A percentile compares a stretch with the other conserved stretches of the same genome.
phyloP scores from a whole-genome alignment of 2,797 vertebrate species.

The Hydrophis major region DNA sequence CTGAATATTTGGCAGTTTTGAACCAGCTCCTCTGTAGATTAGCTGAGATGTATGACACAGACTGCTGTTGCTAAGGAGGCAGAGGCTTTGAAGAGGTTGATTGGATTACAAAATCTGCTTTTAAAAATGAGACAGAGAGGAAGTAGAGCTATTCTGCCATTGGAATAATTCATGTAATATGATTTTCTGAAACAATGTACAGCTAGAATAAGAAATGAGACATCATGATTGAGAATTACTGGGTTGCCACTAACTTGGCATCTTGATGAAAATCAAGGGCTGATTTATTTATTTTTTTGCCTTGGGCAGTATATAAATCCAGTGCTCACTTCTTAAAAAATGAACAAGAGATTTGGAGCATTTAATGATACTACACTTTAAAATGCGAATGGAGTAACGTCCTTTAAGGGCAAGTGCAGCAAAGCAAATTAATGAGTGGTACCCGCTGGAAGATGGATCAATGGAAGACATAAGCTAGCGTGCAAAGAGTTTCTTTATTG shows the following conservation, averaged over 20 bases:
- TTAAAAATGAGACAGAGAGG: not conserved
- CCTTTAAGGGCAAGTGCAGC: not conserved
- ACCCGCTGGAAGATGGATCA: not conserved
- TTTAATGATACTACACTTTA: not conserved
- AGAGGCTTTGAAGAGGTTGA: slow-evolving; percentile 1
- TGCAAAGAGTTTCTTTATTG: not conserved
- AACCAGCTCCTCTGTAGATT: slow-evolving; percentile 20
- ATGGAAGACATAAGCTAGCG: not conserved
- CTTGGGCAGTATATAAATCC: not conserved
- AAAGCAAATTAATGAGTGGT: not conserved
- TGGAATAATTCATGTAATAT: slow-evolving; percentile 17
- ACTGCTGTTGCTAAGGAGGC: slow-evolving; percentile 24
- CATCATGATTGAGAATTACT: not conserved
- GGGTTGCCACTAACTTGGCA: not conserved
- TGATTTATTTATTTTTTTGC: not conserved
- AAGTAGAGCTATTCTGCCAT: not conserved
- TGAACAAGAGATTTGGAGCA: not conserved
- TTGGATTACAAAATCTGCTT: slow-evolving; percentile 36
- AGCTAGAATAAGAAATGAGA: not conserved
- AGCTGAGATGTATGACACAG: not conserved
- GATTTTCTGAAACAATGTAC: not conserved
- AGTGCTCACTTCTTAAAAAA: not conserved
- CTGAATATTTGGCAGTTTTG: slow-evolving; percentile 10
- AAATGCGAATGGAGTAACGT: not conserved
- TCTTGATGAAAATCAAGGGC: not conserved